Evolutionary conservation across 2,888 invertebrate species (phyloP), one percentile per base, ranked within the genome.

Genomic region (Megalurothrips usitatus): DNA sequence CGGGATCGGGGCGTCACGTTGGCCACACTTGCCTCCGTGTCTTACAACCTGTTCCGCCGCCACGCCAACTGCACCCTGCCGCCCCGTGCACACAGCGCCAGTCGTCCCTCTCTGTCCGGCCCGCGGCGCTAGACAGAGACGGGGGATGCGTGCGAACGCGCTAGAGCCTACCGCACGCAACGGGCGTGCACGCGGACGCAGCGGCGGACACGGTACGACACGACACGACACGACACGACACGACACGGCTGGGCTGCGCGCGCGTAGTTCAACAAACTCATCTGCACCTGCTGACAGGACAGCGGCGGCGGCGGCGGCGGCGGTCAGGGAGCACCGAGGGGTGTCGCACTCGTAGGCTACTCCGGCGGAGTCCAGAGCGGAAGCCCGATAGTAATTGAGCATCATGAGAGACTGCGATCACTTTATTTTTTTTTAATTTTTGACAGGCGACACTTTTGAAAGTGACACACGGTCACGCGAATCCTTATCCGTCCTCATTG

Each of bases 201-300:
- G n/a, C n/a, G 6, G 58, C 58, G 58, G 58, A 6, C 58, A 58
- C 58, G 58, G 58, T 17, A 43, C 34, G 34, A 6, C 34, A 43
- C 34, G 34, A 6, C 34, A 43, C 34, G 34, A 6, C 34, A 43
- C 34, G 34, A 6, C 34, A 43, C 58, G 58, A 14, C 58, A 14
- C 23, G 68, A 8, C 68, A 75, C 68, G 68, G 68, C 68, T 75
- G 26, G 68, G 68, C 14, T 75, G 23, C 23, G 68, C 68, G 23
- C 68, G 68, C 23, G 23, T 26, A 26, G 68, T 75, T 75, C 68
- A 75, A 75, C 68, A 75, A 75, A 75, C 68, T 75, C 68, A 75
- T 75, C 68, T 26, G 68, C 68, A 26, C 23, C 23, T 12, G 68
- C 68, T 75, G 68, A 75, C 68, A 75, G 68, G 58, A 17, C 58